Base-by-base conservation (phyloP, 2,797 vertebrate species). In the Holocentrus rufus region DNA sequence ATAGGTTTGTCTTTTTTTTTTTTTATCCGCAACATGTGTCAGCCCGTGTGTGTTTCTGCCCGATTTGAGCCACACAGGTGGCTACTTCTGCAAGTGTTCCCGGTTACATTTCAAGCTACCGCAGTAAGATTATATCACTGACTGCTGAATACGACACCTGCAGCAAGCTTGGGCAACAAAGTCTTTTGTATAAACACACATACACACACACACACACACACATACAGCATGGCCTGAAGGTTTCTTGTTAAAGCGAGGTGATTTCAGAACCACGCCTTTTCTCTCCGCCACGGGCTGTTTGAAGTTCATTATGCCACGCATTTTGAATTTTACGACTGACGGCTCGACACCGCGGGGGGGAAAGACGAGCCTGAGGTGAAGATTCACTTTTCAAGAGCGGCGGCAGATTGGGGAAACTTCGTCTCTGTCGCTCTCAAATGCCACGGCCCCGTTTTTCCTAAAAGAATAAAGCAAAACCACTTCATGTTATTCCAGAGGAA, bases 11-110 rank as follows among this genome's bases (percentile, higher is more conserved):
- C n/a, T n/a, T n/a, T n/a, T n/a, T n/a, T n/a, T n/a, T n/a, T n/a
- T 86, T 85, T 85, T 72, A 90, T 85, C 73, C 67, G 76, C 72
- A 84, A 77, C 85, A 80, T 87, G 83, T 67, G 9, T 36, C 11
- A 30, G 47, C 3, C 27, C 79, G 64, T 70, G 50, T 65, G 53
- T 69, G 44, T 76, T 69, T 76, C 46, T 50, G 49, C 49, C 56
- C 18, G 14, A 75, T 73, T 76, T 75, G 49, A 79, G 74, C 78
- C 80, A 63, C 77, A 85, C 76, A 79, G 82, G 68, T 61, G 27
- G 27, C 47, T 59, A 17, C 53, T 44, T 64, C 44, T 67, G 7
- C 14, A 31, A 71, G 27, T 52, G 65, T 65, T 62, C 15, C 15
- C 44, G 30, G 36, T 27, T 57, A 66, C 57, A 44, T 60, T 67